Conservation (phyloP, 2,888 invertebrate species). For the Drosophila stalkeri region DNA sequence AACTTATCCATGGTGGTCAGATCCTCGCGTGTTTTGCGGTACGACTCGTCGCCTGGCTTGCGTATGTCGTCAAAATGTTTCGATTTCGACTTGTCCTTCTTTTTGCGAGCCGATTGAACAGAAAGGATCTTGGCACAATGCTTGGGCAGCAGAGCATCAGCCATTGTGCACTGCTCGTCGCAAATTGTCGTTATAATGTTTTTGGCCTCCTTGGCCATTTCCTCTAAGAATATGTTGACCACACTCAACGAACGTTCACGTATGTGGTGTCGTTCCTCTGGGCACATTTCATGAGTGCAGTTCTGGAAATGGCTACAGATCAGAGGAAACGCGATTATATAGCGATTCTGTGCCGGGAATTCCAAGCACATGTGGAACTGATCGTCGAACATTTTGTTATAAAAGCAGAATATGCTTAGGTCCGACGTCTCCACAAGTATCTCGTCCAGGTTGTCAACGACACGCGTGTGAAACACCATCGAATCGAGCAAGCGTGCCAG, state of each 20-base stretch:
- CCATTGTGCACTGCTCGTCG: constrained; percentile 98
- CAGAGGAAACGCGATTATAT: constrained; percentile 98
- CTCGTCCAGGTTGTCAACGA: constrained; percentile 99
- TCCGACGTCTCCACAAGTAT: constrained; percentile 98
- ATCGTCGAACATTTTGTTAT: constrained; percentile 97
- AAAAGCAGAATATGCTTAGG: constrained; percentile 98
- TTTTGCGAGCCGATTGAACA: constrained; percentile 94
- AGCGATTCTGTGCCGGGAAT: constrained; percentile 99
- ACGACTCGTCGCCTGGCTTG: constrained; percentile 98
- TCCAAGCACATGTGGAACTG: constrained; percentile 99
- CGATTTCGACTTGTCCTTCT: constrained; percentile 94
- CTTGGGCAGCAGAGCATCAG: constrained; percentile 97
- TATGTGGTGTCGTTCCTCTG: constrained; percentile 98
- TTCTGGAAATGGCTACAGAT: constrained; percentile 99
- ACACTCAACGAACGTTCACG: constrained; percentile 97
- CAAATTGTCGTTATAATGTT: constrained; percentile 99
- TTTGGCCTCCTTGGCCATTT: constrained; percentile 99
- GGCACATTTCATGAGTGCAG: constrained; percentile 98
- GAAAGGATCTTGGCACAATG: constrained; percentile 97
- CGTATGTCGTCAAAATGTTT: constrained; percentile 94
- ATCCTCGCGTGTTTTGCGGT: constrained; percentile 97
- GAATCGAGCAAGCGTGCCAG: constrained; percentile 97
- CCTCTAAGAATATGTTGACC: constrained; percentile 98
- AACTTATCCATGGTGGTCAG: constrained; percentile 99
- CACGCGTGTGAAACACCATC: constrained; percentile 97